A percentile compares a stretch with the other conserved stretches of the same genome.
phyloP scores from a whole-genome alignment of 2,797 vertebrate genomes.

The Pangasius sanitwongsei region DNA sequence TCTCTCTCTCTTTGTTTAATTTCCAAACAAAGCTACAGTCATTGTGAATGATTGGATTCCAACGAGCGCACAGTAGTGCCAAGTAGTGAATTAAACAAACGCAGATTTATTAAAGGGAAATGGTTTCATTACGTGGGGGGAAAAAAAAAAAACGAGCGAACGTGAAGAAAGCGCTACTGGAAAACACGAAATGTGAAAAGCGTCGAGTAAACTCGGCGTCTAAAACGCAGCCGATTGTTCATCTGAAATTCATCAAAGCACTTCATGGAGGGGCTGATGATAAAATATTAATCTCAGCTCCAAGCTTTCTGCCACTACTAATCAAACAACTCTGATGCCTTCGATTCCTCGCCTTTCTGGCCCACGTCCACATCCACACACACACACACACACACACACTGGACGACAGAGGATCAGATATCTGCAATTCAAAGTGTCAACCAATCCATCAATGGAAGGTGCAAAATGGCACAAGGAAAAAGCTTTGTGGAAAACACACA shows the following conservation, averaged over 20 bases:
- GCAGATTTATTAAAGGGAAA: not conserved
- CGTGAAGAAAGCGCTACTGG: not conserved
- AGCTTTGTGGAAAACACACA: conserved; percentile 41
- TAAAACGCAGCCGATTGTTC: conserved; percentile 24
- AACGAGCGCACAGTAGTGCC: not conserved
- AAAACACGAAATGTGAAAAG: not conserved
- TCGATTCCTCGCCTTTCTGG: conserved; percentile 10
- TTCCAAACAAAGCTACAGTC: not conserved
- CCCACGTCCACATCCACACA: not conserved
- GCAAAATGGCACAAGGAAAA: conserved; percentile 55
- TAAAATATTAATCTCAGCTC: conserved; percentile 55
- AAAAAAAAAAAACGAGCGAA: no score
- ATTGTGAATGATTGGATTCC: not conserved
- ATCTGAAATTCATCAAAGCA: conserved; percentile 51
- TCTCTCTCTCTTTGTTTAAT: not conserved
- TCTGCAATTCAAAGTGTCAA: conserved; percentile 52
- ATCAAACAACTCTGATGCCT: conserved; percentile 34
- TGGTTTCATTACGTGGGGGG: not conserved
- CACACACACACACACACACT: not conserved
- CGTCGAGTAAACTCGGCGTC: not conserved
- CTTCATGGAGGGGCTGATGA: conserved; percentile 54
- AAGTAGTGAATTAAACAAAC: not conserved
- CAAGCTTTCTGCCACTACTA: conserved; percentile 27
- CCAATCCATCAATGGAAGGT: conserved; percentile 52
- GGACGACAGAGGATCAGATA: conserved; percentile 45